Evolutionary conservation across 1,140 invertebrate genomes (phyloP), one percentile per base, ranked within the genome.

Genomic region (Trissolcus basalis): DNA sequence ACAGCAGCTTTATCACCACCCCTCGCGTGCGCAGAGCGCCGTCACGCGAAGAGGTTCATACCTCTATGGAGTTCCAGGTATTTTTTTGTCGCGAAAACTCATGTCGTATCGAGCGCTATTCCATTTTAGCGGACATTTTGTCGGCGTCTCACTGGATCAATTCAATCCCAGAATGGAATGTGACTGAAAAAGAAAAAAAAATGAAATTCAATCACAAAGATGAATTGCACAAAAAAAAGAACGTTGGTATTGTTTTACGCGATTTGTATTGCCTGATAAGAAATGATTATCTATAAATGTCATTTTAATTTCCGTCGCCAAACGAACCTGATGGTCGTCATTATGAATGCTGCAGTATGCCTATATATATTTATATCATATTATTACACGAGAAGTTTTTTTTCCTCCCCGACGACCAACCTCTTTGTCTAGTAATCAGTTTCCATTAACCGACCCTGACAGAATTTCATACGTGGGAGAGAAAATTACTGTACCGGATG

Each of bases 1-100:
- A 59, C 82, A 84, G 68, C 81, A 80, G 48, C 81, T 83, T 9
- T 82, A 83, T 35, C 77, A 80, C 56, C 83, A 85, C 48, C 82
- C 80, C 49, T 59, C 65, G n/a, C 74, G 67, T 61, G 78, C 77
- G 51, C 83, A 85, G 74, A 56, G 45, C 50, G 54, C 53, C 47
- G 60, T 76, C 12, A 61, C 71, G 48, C 77, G 80, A 32, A 78
- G 73, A 55, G 64, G 39, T 47, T 70, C 78, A 39, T 73, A 36
- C 51, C 48, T 77, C 78, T 83, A 82, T 59, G 80, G 74, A 58
- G 71, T 71, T 53, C 58, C 82, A 85, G 83, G 83, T 85, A 84
- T 45, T 63, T 47, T 48, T 47, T 41, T 27, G 36, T 43, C 19
- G 39, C 12, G 4, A n/a, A n/a, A n/a, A n/a, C n/a, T 32, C 2